Evolutionary conservation across 1,140 invertebrate genomes (phyloP), one percentile per base, ranked within the genome.

Genomic region (Pteromalus puparum): DNA sequence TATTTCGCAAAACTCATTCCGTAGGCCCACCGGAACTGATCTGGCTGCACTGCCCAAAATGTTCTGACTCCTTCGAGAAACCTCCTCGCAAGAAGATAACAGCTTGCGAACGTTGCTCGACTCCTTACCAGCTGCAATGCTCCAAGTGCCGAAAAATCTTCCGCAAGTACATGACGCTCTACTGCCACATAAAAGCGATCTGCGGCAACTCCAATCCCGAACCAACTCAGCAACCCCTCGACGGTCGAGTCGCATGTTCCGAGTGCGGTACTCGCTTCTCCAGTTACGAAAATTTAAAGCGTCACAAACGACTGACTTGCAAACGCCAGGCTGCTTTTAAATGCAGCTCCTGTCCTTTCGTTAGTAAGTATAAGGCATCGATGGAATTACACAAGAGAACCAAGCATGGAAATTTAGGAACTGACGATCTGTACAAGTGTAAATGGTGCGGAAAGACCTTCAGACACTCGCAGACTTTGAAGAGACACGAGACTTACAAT

Each of bases 341-440:
- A 26, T 94, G 93, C 80, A 90, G 91, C 1, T 80, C 89, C 24
- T 93, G 93, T 85, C 88, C 65, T 0, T 83, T 83, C 26, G 65
- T 61, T 12, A 83, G 82, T 42, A 77, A 68, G n/a, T 83, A 83
- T 67, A 83, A 83, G 67, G 82, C 82, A 1, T 83, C 82, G 0
- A 26, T 83, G 6, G 82, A 77, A 28, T 28, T 72, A 21, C 82
- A 83, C 75, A 61, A 28, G 15, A 74, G 38, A 34, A 61, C 26
- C 4, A 38, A 83, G 28, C 82, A 83, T 21, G 34, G 34, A 1
- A 18, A 15, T 12, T 4, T 18, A 12, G 67, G 10, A 7, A 10
- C 21, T n/a, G 26, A 72, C 1, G 61, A 68, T 18, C 0, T 48
- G 1, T n/a, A 70, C 82, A 68, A 18, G 26, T 83, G 82, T 34